Percentiles rank a stretch among this genome's conserved stretches.
phyloP scores from a whole-genome alignment of 2,888 invertebrate species.

The Augochlorella aurata region DNA sequence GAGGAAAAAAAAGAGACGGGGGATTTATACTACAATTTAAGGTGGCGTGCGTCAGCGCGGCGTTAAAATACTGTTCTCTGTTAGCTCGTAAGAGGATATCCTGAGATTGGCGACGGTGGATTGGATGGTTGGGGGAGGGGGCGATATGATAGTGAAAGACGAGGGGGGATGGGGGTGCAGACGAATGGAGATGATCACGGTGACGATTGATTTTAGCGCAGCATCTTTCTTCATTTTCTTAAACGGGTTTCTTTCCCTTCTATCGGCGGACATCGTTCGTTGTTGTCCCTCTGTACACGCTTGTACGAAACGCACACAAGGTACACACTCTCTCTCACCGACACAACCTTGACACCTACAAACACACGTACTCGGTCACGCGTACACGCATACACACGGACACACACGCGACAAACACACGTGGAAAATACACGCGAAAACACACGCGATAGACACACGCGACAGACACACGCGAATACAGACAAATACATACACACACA shows the following conservation, averaged over 20 bases:
- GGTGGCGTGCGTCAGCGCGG: conserved; percentile 62
- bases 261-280: conserved; percentile 62
- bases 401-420: not conserved
- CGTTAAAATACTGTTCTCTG: conserved; percentile 66
- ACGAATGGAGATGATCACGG: conserved; percentile 11
- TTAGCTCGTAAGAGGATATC: conserved; percentile 66
- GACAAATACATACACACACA: not conserved
- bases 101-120: conserved; percentile 26
- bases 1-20: conserved; percentile 42
- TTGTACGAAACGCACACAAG: conserved; percentile 47
- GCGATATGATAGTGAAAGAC: not conserved
- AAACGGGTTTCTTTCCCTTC: conserved; percentile 57
- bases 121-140: not conserved
- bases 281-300: conserved; percentile 62
- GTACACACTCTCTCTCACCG: conserved; percentile 36
- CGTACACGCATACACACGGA: conserved; percentile 9
- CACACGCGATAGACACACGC: not conserved
- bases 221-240: conserved; percentile 61
- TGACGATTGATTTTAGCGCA: conserved; percentile 54
- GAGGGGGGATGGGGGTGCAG: not conserved
- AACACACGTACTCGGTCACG: not conserved
- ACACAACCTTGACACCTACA: not conserved
- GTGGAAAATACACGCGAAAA: conserved; percentile 1
- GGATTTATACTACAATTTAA: conserved; percentile 75
- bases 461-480: not conserved